Evolutionary conservation across 2,113 vertebrate genomes (phyloP), one percentile per base, ranked within the genome.

Genomic region (Bostrychus sinensis): DNA sequence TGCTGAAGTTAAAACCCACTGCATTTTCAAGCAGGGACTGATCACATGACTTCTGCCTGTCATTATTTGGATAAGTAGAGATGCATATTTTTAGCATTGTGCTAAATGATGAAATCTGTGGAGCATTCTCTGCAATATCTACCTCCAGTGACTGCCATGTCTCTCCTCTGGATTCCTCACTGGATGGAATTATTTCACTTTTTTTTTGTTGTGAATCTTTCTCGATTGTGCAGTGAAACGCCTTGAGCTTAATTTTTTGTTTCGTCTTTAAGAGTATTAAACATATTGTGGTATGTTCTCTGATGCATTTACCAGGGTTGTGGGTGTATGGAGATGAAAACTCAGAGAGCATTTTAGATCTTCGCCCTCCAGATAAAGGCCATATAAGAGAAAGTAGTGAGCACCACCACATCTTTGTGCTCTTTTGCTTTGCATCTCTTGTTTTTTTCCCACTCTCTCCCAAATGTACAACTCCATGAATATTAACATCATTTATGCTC

Each of bases 71-170:
- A 84, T 77, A 66, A 60, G 78, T 80, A 80, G 70, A 78, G 77
- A 77, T 77, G 82, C 71, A 66, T 32, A 55, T 81, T 85, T 88
- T 88, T 83, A 83, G 69, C 82, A 75, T 64, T 87, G 77, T 74
- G 72, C 81, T 70, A 83, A 89, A 88, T 92, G 91, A 92, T 92
- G 91, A 92, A 92, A 92, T 91, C 64, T 63, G 73, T 70, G 56
- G 80, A 61, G 74, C 81, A 82, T 80, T n/a, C 84, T 81, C 75
- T 90, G 91, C 85, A 92, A 92, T 81, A 71, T 66, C 80, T 68
- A 77, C 74, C 78, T 84, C 77, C 69, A 63, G 56, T 84, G 85
- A 88, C 89, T 91, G 78, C 84, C 83, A 85, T 70, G 22, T 4
- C 70, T 80, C 83, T 79, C 82, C 81, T 71, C 51, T 17, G 65